These are phyloP conservation scores for Pseudomyrmex concolor DNA, from an alignment of 1,140 invertebrate species.

Conservation along the genomic window DNA sequence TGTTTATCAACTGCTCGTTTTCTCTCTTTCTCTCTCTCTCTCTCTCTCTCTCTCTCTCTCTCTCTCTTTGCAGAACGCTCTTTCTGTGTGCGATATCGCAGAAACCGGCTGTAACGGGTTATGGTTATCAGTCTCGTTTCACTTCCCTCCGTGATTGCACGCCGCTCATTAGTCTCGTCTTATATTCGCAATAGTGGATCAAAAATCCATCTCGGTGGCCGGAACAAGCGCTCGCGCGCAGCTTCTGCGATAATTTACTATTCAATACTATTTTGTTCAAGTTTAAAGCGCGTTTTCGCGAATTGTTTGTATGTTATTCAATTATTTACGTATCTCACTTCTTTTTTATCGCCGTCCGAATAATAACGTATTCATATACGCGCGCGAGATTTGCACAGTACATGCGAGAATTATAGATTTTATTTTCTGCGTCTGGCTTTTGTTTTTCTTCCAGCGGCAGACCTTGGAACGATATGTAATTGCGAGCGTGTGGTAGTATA, in stretches of 20 bases:
- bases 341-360: neutral
- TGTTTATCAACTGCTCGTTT: slow-evolving; percentile 57
- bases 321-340: slow-evolving; percentile 1
- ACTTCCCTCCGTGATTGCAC: slow-evolving; percentile 63
- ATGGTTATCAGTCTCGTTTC: slow-evolving; percentile 61
- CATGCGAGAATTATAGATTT: slow-evolving; percentile 50
- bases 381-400: neutral
- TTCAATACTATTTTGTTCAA: too few relatives aligned
- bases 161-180: slow-evolving; percentile 44
- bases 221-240: slow-evolving; percentile 24
- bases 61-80: slow-evolving; percentile 16
- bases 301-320: too few relatives aligned
- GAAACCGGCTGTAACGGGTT: slow-evolving; percentile 57
- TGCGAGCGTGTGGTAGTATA: neutral
- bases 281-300: too few relatives aligned
- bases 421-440: slow-evolving; percentile 46
- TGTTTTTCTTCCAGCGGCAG: slow-evolving; percentile 59
- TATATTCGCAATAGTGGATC: slow-evolving; percentile 43
- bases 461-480: slow-evolving; percentile 55
- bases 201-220: slow-evolving; percentile 34
- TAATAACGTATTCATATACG: neutral
- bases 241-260: too few relatives aligned
- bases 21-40: too few relatives aligned
- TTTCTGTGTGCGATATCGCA: slow-evolving; percentile 56
- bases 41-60: too few relatives aligned